Evolutionary conservation across 1,140 invertebrate genomes (phyloP), one percentile per base, ranked within the genome.

Genomic region (Euglossa dilemma): DNA sequence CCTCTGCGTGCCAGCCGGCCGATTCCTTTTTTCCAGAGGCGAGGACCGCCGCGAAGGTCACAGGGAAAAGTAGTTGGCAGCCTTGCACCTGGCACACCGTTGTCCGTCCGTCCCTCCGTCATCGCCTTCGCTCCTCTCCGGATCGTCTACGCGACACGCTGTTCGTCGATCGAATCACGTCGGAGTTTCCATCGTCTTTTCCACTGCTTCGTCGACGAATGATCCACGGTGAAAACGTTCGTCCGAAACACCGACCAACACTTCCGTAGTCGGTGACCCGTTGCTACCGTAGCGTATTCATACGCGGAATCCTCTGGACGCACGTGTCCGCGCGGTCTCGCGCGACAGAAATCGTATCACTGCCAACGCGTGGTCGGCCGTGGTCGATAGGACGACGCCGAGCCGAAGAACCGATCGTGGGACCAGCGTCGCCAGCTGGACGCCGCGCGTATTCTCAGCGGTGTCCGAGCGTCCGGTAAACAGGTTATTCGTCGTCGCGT

Each of bases 31-130:
- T 54, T 12, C 12, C 9, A 14, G 2, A 71, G n/a, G 25, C 50
- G 50, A 54, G 18, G 18, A 28, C 7, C 25, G 69, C 16, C 7
- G 50, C 50, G 50, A 71, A 71, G 47, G 50, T 45, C 57, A 11
- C 7, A 3, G 6, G 52, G 25, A 50, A 43, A 72, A 43, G 8
- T 56, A 43, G 20, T 64, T 28, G 18, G 12, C 59, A 67, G n/a
- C 76, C 64, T 78, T 47, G 66, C 52, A 78, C 66, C 73, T 75
- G 74, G 61, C 47, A 25, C 50, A 50, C 0, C 16, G 6, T 59
- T n/a, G n/a, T 61, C n/a, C 57, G 16, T 2, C n/a, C 14, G 3
- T 56, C 23, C 45, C 23, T 67, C 36, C 63, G 12, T 28, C 50
- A 25, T 25, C 12, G 7, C 20, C 71, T 52, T 28, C n/a, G n/a